phyloP scores from a whole-genome alignment of 2,113 vertebrate genomes.

The Ascaphus truei region DNA sequence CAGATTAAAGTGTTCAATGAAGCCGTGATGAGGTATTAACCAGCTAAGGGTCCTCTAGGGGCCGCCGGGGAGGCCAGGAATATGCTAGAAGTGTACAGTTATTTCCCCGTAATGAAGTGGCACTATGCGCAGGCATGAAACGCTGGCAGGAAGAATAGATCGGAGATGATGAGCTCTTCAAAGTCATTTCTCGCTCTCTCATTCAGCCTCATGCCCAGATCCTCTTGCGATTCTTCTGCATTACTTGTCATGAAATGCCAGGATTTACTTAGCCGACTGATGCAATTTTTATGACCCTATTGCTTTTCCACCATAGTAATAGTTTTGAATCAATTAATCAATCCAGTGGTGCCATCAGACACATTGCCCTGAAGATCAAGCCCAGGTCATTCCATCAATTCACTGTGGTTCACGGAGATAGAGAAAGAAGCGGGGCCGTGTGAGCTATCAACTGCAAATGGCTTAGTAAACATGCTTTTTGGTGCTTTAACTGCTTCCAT shows the following conservation, averaged over 20 bases:
- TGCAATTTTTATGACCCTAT: constrained; percentile 99
- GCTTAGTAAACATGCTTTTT: constrained; percentile 85
- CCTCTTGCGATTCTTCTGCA: constrained; percentile 80
- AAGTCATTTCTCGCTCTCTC: constrained; percentile 98
- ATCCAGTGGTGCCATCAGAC: constrained; percentile 94
- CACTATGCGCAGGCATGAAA: constrained; percentile 98
- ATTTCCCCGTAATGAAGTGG: constrained; percentile 98
- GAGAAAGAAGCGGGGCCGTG: constrained; percentile 66
- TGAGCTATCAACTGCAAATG: constrained; percentile 78
- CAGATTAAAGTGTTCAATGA: constrained; percentile 99
- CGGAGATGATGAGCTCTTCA: constrained; percentile 99
- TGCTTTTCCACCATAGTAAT: constrained; percentile 99
- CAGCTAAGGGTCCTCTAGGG: constrained; percentile 89
- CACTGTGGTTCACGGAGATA: constrained; percentile 83
- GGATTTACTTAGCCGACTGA: constrained; percentile 98
- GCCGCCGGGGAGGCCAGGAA: constrained; percentile 72
- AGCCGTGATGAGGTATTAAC: constrained; percentile 99
- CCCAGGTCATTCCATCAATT: constrained; percentile 99
- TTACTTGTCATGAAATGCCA: constrained; percentile 83
- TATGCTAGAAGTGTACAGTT: constrained; percentile 94
- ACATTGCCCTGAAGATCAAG: constrained; percentile 98
- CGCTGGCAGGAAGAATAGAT: constrained; percentile 97
- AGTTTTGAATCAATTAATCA: constrained; percentile 99
- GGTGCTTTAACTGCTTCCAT: constrained; percentile 80
- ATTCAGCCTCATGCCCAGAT: constrained; percentile 90